phyloP scores from a whole-genome alignment of 2,797 vertebrate species.

The Lepilemur septentrionalis region DNA sequence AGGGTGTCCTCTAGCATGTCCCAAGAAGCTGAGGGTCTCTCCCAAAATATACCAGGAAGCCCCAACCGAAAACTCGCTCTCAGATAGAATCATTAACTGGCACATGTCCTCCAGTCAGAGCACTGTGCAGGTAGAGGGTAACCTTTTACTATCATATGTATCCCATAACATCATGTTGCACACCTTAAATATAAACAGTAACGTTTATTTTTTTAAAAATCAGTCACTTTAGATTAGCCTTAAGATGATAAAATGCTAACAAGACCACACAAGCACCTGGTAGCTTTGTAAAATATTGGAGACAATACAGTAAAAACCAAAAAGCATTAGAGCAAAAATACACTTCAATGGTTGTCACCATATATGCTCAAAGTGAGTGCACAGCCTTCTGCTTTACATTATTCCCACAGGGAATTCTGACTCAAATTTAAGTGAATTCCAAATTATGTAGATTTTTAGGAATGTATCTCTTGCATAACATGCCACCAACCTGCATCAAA shows the following conservation, averaged over 20 bases:
- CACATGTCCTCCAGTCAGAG: neutral
- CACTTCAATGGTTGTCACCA: neutral
- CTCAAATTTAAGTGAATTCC: neutral
- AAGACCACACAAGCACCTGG: neutral
- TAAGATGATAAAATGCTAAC: neutral
- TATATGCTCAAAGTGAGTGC: neutral
- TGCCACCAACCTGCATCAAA: neutral
- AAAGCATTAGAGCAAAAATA: neutral
- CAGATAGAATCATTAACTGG: neutral
- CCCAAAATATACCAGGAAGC: neutral
- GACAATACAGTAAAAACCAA: neutral
- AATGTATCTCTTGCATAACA: neutral
- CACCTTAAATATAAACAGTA: neutral
- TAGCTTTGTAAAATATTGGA: neutral
- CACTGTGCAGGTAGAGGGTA: neutral
- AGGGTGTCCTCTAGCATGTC: neutral
- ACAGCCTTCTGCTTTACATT: neutral
- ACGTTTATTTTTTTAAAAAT: neutral
- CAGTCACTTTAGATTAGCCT: neutral
- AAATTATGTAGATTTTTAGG: neutral
- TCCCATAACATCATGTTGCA: neutral
- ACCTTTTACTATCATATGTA: neutral
- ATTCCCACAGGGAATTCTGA: neutral
- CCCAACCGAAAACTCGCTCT: neutral
- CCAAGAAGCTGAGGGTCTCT: neutral